Evolutionary conservation across 2,113 vertebrate species (phyloP), one percentile per base, ranked within the genome.

Genomic region (Oryzias javanicus): DNA sequence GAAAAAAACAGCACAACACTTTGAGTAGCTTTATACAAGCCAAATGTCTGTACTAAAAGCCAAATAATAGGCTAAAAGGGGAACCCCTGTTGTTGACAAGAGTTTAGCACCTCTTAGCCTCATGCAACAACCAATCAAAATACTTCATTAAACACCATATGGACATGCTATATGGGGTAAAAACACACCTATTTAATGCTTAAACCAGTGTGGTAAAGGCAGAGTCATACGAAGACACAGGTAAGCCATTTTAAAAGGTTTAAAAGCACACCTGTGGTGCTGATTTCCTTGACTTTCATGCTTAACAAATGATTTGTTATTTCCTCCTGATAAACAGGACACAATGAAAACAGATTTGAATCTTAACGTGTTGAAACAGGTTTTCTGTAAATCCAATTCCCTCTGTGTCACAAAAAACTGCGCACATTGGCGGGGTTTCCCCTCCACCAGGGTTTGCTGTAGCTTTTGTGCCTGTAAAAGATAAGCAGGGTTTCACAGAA

Each of bases 41-140:
- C 18, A 10, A 46, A n/a, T 5, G 40, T 16, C 14, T 59, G 65
- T 75, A 63, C 48, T 55, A 42, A 48, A 54, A 55, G 8, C 66
- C 67, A 67, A 68, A 78, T 60, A 6, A 80, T 74, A 67, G 80
- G 63, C 24, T 16, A 53, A 52, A 53, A 57, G 17, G 49, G 50
- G 47, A 42, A 40, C 56, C 19, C 24, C 54, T 25, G 8, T 49
- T 55, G 64, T 45, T 17, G 54, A 66, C 25, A 20, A 15, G 60
- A 47, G 49, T 35, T 60, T 7, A 54, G 64, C 42, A 42, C 35
- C 63, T 58, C 55, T 56, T 5, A 56, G 53, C 49, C 3, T 18
- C n/a, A 29, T 58, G 57, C 46, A 18, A n/a, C 48, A 5, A 12
- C 35, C 14, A 7, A 35, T 22, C 56, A 47, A 65, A 29, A 55